Evolutionary conservation across 2,113 vertebrate genomes (phyloP).

Genomic region (Crotalus helleri): DNA sequence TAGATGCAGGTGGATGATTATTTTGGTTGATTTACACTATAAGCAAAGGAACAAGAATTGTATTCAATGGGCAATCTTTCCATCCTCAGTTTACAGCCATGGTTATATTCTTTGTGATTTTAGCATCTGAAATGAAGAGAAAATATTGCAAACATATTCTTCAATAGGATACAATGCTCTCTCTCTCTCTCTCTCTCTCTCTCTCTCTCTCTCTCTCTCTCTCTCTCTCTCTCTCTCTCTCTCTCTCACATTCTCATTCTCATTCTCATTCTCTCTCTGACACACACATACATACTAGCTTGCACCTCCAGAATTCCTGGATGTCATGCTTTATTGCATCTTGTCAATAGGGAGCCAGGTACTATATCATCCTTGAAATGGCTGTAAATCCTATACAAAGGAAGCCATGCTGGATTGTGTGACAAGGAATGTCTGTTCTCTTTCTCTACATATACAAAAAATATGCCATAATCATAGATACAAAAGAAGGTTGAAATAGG

Average conservation of each 20-base stretch:
- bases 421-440: not conserved
- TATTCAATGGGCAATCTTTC: not conserved
- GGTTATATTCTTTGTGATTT: not conserved
- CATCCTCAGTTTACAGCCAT: conserved; percentile 15
- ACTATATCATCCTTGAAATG: not conserved
- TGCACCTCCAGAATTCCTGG: not conserved
- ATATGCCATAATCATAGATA: not conserved
- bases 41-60: conserved; percentile 18
- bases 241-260: too few species aligned
- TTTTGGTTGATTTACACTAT: conserved; percentile 6
- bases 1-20: not conserved
- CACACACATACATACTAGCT: not conserved
- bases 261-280: not conserved
- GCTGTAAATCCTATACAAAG: conserved; percentile 20
- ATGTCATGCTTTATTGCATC: not conserved
- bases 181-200: not conserved
- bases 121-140: conserved; percentile 7
- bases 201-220: too few species aligned
- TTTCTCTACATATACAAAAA: not conserved
- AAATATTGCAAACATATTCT: not conserved
- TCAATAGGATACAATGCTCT: not conserved
- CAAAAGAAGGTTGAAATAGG: not conserved
- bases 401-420: conserved; percentile 3
- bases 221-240: not conserved
- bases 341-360: not conserved